Evolutionary conservation across 2,797 vertebrate species (phyloP), one percentile per base, ranked within the genome.

Genomic region (Onychomys leucogaster): DNA sequence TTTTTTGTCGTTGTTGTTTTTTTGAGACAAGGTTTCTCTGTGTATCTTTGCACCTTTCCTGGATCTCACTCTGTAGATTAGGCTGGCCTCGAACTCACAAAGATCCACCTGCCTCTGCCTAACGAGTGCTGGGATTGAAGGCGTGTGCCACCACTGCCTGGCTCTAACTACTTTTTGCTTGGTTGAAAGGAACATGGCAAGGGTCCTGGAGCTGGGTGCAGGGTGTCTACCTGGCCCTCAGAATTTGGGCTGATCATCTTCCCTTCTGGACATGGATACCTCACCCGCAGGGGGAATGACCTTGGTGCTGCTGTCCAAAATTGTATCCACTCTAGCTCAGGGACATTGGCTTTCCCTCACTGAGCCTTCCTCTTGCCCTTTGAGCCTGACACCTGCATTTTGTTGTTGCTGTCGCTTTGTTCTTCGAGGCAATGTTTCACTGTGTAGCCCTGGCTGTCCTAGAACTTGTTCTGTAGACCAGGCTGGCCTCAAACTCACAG

Each of bases 321-420:
- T 78, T 43, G 46, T 29, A 63, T 77, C 88, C 37, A 76, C 71
- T 90, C 80, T 91, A 86, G 85, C 73, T 61, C 89, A 71, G 67
- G 8, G 75, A 75, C 91, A 57, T 29, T 65, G 93, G 49, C 65
- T 75, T 34, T 86, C 87, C 75, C 80, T 84, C 43, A 69, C 75
- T 34, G 43, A 76, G 49, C 43, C 67, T 84, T 84, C 59, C 12
- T 37, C 57, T 41, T 37, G 67, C 57, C 59, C 37, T 92, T 80
- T 55, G 92, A 59, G 75, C 37, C 37, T 57, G 69, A 83, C 91
- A 73, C 14, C 37, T 63, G 25, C 37, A 32, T 43, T 34, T 77
- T 43, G 57, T 61, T 61, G 57, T 83, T 61, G 49, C n/a, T 43
- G 57, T 61, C 41, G 57, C 61, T 83, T 77, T 57, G 34, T 37